Base-by-base conservation (phyloP, 2,888 invertebrate species). In the Eristalis tenax region DNA sequence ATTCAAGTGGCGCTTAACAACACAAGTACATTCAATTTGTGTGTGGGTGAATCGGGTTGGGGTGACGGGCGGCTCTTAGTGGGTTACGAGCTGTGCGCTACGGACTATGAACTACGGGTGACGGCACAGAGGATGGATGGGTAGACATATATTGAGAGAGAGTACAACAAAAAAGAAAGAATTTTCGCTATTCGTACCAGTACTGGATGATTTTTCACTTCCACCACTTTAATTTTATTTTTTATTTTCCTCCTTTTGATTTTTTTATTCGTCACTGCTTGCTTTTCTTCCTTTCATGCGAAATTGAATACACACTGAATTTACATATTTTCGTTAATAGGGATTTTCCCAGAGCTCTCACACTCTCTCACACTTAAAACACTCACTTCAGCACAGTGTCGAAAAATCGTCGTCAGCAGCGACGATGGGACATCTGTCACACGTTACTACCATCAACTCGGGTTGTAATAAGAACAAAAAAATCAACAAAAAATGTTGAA, bases 261-360 rank as follows among this genome's bases (percentile, higher is more conserved):
- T 50, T 50, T 43, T 50, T 50, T 50, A 50, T 50, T 50, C 50
- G 50, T 50, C 18, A 10, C 50, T 50, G 50, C 50, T 18, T 50
- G 18, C 50, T 50, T 50, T 50, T 76, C 75, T 65, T 82, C 76
- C 70, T 86, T 82, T 83, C 80, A 76, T 83, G 76, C 79, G 68
- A 83, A 87, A 87, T 83, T 83, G 87, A 87, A 87, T 87, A 87
- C 87, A 87, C 87, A 87, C 87, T 87, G 80, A 87, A 87, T 87
- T 87, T 87, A 87, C 87, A 83, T 87, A 87, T 87, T 87, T 87
- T 83, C 83, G 83, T 87, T 87, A 87, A 87, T 83, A 87, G 83
- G 79, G 87, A 83, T 83, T 87, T 86, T 83, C 83, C 79, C 83
- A 87, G 71, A 78, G 83, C 83, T 87, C 87, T 87, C 83, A 83